Conservation (phyloP, 2,888 invertebrate genomes). For the Synergus gifuensis region DNA sequence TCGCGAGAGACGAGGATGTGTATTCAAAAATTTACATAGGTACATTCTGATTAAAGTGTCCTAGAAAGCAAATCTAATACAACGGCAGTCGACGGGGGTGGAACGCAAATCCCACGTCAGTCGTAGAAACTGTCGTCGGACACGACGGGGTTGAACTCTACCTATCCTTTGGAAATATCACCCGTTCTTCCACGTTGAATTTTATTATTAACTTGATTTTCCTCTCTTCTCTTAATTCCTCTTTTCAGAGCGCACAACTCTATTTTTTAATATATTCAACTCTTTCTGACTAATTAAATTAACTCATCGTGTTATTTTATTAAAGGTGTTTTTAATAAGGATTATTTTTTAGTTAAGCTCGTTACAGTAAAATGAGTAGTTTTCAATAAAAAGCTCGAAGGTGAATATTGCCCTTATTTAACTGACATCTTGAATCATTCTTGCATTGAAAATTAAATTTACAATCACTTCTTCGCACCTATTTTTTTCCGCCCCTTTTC, state of each 20-base stretch:
- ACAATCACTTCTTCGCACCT: too few relatives aligned
- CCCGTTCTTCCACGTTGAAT: conserved; percentile 13
- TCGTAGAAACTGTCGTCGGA: conserved; percentile 57
- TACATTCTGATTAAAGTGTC: conserved; percentile 78
- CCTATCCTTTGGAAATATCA: conserved; percentile 49
- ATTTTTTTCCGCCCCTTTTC: too few relatives aligned
- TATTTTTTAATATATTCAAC: too few relatives aligned
- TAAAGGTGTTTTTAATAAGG: too few relatives aligned
- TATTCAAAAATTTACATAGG: conserved; percentile 78
- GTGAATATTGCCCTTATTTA: too few relatives aligned
- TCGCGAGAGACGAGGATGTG: conserved; percentile 75
- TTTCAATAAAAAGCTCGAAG: too few relatives aligned
- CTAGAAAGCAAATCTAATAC: conserved; percentile 78
- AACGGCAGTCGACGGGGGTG: conserved; percentile 59
- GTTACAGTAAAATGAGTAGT: too few relatives aligned
- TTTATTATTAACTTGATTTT: conserved; percentile 36
- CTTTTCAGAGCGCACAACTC: not conserved
- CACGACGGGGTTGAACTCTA: conserved; percentile 46
- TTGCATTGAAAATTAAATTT: too few relatives aligned
- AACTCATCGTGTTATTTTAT: too few relatives aligned
- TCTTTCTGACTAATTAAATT: too few relatives aligned
- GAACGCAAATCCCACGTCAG: conserved; percentile 56
- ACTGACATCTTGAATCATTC: too few relatives aligned
- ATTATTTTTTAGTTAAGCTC: too few relatives aligned
- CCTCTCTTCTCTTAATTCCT: conserved; percentile 2